Evolutionary conservation across 2,888 invertebrate genomes (phyloP), one percentile per base, ranked within the genome.

Genomic region (Caenorhabditis afra): DNA sequence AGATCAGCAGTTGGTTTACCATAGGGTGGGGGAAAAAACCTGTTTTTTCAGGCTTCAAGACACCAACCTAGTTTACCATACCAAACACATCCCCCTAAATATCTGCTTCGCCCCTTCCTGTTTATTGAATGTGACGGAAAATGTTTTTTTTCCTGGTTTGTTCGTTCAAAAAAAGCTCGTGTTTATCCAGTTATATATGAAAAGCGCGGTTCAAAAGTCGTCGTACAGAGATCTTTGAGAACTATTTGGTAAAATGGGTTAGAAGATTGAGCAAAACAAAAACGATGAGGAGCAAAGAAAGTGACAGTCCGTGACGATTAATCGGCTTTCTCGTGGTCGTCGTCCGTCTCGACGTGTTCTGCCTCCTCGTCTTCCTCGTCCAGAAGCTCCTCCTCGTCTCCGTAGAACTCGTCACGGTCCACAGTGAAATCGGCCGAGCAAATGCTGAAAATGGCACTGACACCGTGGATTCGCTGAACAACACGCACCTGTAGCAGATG

Each of bases 381-480:
- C 22, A 68, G n/a, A 22, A 66, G n/a, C 4, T 67, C 55, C 1
- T 88, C 88, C 41, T 85, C 86, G n/a, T 84, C 83, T 7, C 87
- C 89, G 64, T 88, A 90, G 64, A 90, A 83, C 55, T 90, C 90
- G 20, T 90, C 87, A 11, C 89, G 78, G 44, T 90, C 90, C 7
- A 89, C 88, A 12, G 87, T 81, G 88, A 97, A 95, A 91, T 98
- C 97, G 64, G 96, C 94, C 91, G 97, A 98, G 91, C 96, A 98
- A 81, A 97, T 85, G 44, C 85, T 85, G 80, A 73, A 85, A 74
- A 11, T 35, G 10, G 7, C 7, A 3, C 29, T 29, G 18, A 52
- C 23, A 11, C 29, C 1, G 11, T 1, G 29, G n/a, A 45, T 45
- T n/a, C 35, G 29, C 29, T 29, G 29, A 29, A 29, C 3, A 29